These are phyloP conservation scores for Eurois occulta DNA, from an alignment of 2,888 invertebrate species.

Conservation along the genomic window DNA sequence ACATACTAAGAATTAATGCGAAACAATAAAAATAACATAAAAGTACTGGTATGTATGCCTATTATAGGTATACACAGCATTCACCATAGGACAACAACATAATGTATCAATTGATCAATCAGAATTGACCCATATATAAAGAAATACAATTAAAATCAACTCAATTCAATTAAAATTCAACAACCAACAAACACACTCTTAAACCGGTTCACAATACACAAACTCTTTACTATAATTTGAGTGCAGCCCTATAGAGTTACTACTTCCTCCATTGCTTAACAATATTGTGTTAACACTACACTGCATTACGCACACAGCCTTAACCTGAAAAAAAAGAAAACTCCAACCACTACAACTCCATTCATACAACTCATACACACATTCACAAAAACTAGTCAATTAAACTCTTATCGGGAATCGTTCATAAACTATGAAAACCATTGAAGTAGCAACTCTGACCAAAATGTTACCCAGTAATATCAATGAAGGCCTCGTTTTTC, in stretches of 20 bases:
- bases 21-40: no score
- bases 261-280: not conserved
- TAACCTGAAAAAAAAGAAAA: conserved; percentile 20
- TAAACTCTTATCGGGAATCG: conserved; percentile 27
- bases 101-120: no score
- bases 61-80: no score
- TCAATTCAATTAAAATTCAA: no score
- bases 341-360: conserved; percentile 15
- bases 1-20: no score
- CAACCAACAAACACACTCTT: no score
- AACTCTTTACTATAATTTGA: not conserved
- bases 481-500: conserved; percentile 12
- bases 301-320: not conserved
- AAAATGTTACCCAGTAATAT: not conserved
- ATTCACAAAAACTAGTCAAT: conserved; percentile 35
- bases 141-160: no score
- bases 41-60: no score
- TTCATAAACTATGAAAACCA: not conserved
- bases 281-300: conserved; percentile 13
- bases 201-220: not conserved
- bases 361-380: conserved; percentile 35
- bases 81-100: no score
- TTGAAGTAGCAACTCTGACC: not conserved
- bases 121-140: no score
- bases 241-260: conserved; percentile 2